phyloP scores from a whole-genome alignment of 2,797 vertebrate genomes.

The Diplodus puntazzo region DNA sequence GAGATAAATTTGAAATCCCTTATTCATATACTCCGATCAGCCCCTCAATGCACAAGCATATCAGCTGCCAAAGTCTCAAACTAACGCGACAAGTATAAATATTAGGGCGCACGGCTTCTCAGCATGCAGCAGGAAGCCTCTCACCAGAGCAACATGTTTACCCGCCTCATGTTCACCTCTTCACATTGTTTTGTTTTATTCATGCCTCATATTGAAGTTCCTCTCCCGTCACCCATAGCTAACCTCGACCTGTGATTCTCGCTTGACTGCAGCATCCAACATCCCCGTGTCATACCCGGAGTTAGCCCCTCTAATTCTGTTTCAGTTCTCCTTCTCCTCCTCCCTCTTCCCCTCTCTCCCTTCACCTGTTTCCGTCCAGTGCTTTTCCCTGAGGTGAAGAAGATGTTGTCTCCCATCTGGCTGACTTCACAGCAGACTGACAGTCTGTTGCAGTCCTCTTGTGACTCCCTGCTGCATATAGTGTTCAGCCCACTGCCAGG shows the following conservation, averaged over 20 bases:
- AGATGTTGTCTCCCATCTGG: slow-evolving; percentile 84
- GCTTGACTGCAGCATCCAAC: slow-evolving; percentile 54
- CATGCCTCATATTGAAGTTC: slow-evolving; percentile 61
- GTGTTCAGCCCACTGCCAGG: slow-evolving; percentile 55
- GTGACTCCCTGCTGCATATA: slow-evolving; percentile 61
- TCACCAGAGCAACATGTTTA: slow-evolving; percentile 46
- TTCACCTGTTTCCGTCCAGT: slow-evolving; percentile 67
- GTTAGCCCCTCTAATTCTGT: slow-evolving; percentile 60
- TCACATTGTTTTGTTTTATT: slow-evolving; percentile 70
- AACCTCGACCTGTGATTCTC: slow-evolving; percentile 33
- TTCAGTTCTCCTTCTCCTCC: slow-evolving; percentile 16
- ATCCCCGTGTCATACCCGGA: slow-evolving; percentile 41
- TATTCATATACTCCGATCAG: slow-evolving; percentile 22
- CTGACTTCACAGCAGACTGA: slow-evolving; percentile 80
- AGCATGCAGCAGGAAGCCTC: slow-evolving; percentile 42
- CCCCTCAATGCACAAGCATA: slow-evolving; percentile 24
- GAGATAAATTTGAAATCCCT: slow-evolving; percentile 41
- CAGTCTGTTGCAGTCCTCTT: slow-evolving; percentile 72
- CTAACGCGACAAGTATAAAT: slow-evolving; percentile 41
- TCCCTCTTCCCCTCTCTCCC: slow-evolving; percentile 22
- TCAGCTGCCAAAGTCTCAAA: slow-evolving; percentile 36
- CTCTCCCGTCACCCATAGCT: slow-evolving; percentile 43
- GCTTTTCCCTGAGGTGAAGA: slow-evolving; percentile 77
- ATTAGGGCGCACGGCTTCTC: slow-evolving; percentile 36
- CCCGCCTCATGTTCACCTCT: slow-evolving; percentile 43